Conservation (phyloP, 2,888 invertebrate genomes). For the Diplolepis rosae region DNA sequence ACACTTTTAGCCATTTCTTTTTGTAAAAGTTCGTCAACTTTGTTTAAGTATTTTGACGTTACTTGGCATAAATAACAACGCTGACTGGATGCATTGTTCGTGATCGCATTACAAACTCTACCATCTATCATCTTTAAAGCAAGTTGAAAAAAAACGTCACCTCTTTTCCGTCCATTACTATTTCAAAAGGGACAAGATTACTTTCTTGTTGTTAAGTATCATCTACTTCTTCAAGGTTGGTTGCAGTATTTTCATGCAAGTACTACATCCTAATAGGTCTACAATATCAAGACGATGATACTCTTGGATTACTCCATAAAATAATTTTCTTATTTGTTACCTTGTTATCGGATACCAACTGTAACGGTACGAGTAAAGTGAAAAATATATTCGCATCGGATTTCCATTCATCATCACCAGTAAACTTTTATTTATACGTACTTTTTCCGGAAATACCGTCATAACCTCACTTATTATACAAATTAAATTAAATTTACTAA, state of each 20-base stretch:
- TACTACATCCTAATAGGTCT: slow-evolving; percentile 33
- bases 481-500: slow-evolving; percentile 41
- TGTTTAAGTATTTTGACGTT: no score
- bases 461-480: slow-evolving; percentile 47
- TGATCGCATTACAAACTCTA: slow-evolving; percentile 30
- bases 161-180: slow-evolving; percentile 8
- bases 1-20: no score
- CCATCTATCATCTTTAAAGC: slow-evolving; percentile 32
- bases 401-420: slow-evolving; percentile 31
- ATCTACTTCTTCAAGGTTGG: slow-evolving; percentile 4
- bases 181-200: slow-evolving; percentile 29
- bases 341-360: no score
- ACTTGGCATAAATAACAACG: no score
- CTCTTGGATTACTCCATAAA: slow-evolving; percentile 32
- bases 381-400: slow-evolving; percentile 35
- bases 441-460: slow-evolving; percentile 44
- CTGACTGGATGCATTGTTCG: neutral
- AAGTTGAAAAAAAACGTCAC: neutral
- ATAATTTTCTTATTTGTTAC: no score
- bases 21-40: no score
- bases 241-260: slow-evolving; percentile 31
- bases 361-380: no score
- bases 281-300: slow-evolving; percentile 33
- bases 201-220: slow-evolving; percentile 15
- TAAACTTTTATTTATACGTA: slow-evolving; percentile 38